Percentiles rank a stretch among this genome's conserved stretches.
Evolutionary conservation across 2,113 vertebrate genomes (phyloP).

Genomic region (Capricornis sumatraensis): DNA sequence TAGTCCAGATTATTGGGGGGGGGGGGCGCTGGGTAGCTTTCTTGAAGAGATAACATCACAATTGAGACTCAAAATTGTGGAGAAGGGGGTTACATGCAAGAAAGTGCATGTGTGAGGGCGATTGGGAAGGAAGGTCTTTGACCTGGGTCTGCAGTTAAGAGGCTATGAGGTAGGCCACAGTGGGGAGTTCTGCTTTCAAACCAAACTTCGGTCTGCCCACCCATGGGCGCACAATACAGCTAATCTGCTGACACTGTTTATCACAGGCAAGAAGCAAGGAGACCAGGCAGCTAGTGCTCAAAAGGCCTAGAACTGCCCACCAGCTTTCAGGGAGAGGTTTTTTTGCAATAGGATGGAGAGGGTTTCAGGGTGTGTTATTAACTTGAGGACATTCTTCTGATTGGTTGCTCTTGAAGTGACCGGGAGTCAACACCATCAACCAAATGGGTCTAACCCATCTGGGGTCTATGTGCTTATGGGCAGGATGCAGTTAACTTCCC

Average conservation of each 20-base stretch:
- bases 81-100: background rate
- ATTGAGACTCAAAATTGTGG: background rate
- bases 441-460: background rate
- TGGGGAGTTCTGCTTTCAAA: background rate
- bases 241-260: background rate
- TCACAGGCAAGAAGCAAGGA: background rate
- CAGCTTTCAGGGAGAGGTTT: background rate
- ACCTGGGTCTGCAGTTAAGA: background rate
- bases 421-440: background rate
- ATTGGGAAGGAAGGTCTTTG: background rate
- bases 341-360: background rate
- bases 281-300: background rate
- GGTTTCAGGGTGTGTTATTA: background rate
- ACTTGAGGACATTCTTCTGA: background rate
- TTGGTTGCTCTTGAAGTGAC: background rate
- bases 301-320: background rate
- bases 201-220: background rate
- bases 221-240: background rate
- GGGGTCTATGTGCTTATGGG: background rate
- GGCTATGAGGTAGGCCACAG: background rate
- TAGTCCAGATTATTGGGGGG: background rate
- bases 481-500: background rate
- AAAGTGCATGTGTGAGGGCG: background rate
- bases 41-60: background rate
- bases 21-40: accelerated